Base-by-base conservation (phyloP, 2,888 invertebrate genomes). In the Lasioglossum zephyrum region DNA sequence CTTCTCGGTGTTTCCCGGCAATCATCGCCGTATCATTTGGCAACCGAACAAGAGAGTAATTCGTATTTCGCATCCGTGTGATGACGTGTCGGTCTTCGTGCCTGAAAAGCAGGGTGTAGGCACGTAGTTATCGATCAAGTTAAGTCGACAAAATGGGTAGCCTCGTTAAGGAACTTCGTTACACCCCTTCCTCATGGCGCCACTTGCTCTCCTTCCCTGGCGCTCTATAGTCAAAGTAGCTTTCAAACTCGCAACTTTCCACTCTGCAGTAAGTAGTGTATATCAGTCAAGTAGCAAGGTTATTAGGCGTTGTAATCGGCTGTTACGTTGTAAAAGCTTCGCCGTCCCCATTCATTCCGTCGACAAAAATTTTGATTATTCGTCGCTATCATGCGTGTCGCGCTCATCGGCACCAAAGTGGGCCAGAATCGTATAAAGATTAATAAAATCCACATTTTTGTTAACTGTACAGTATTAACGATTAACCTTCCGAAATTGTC, bases 91-190 rank as follows among this genome's bases (percentile, higher is more conserved):
- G 79, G 86, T 81, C 78, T 78, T 84, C 89, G 88, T 81, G 85
- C 74, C 82, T 87, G 88, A 84, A 89, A 87, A 85, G 90, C 90
- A 87, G 88, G 84, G 80, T 82, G 90, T 86, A 80, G 89, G 88
- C 89, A 92, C 93, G 90, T 91, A 93, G 94, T 94, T 95, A 94
- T 95, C 94, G 93, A 95, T 94, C 93, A 93, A 93, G 91, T 93
- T 89, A 92, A 92, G 93, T 92, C 92, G 91, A 90, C 92, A 91
- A 92, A 93, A 94, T 92, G 92, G 93, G 92, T 92, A 93, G 92
- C 92, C 93, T 93, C 94, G 93, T 94, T 93, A 93, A 92, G 92
- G 89, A 94, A 94, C 93, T 93, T 92, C 90, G 91, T 93, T 93
- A 92, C 91, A 91, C 90, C 90, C 87, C 87, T 81, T 69, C 83